phyloP scores from a whole-genome alignment of 2,888 invertebrate genomes.

The Kryphioiulus occultus region DNA sequence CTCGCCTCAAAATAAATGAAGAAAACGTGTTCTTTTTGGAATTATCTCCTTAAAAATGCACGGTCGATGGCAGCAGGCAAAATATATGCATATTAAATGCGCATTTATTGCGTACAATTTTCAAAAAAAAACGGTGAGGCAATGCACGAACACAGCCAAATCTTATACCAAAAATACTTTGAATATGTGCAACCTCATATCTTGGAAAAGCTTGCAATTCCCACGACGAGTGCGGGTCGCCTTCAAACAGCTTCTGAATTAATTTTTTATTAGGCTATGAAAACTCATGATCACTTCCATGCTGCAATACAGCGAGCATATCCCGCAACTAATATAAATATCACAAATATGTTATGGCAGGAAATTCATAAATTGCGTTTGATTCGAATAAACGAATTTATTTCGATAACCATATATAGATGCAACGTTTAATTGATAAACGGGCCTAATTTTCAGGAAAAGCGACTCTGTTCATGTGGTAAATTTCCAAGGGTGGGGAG shows the following conservation, averaged over 20 bases:
- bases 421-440: not conserved
- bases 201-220: not conserved
- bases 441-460: not conserved
- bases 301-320: not conserved
- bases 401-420: not conserved
- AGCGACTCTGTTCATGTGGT: not conserved
- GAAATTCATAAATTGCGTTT: not conserved
- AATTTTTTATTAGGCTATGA: slow-evolving; percentile 23
- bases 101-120: not conserved
- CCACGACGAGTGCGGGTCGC: not conserved
- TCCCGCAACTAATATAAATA: not conserved
- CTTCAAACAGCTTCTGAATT: not conserved
- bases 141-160: not conserved
- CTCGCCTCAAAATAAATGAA: not conserved
- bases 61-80: not conserved
- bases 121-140: not conserved
- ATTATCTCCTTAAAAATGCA: not conserved
- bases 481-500: not conserved
- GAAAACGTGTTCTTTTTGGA: not conserved
- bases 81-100: slow-evolving; percentile 6
- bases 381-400: not conserved
- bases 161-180: not conserved
- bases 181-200: not conserved
- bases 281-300: slow-evolving; percentile 1
- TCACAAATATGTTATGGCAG: not conserved